These are phyloP conservation scores for Eilema sororculum DNA, from an alignment of 2,888 invertebrate species.

Conservation along the genomic window DNA sequence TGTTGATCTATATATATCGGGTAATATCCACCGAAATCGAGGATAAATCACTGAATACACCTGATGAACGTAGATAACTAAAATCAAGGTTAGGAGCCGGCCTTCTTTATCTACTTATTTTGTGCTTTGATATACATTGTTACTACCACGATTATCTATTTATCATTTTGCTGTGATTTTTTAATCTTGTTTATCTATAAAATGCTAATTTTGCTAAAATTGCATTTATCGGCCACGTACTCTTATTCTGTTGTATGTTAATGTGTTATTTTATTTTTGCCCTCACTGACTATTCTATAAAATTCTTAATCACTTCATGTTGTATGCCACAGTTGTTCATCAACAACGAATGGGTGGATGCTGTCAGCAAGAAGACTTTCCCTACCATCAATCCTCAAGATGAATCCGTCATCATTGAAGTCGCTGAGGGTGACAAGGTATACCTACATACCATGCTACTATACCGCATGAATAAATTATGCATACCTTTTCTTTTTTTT, in stretches of 20 bases:
- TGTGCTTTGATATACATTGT: not conserved
- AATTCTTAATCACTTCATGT: not conserved
- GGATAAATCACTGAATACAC: not conserved
- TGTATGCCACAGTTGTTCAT: slow-evolving; percentile 66
- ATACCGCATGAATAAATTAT: too few species aligned
- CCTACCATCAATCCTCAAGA: slow-evolving; percentile 90
- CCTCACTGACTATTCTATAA: not conserved
- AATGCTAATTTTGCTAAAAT: not conserved
- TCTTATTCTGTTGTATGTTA: not conserved
- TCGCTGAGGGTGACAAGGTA: slow-evolving; percentile 94
- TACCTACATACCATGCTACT: not conserved
- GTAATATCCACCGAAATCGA: not conserved
- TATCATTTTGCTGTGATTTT: not conserved
- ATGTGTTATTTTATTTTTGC: not conserved
- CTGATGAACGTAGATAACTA: not conserved
- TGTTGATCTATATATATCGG: not conserved
- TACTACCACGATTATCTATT: not conserved
- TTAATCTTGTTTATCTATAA: not conserved
- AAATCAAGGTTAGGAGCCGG: not conserved
- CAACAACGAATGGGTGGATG: slow-evolving; percentile 87
- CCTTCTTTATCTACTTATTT: not conserved
- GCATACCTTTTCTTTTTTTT: too few species aligned
- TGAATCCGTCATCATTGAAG: slow-evolving; percentile 89
- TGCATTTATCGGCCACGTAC: not conserved
- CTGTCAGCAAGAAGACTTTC: slow-evolving; percentile 94